phyloP scores from a whole-genome alignment of 2,113 vertebrate species.

The Candoia aspera region DNA sequence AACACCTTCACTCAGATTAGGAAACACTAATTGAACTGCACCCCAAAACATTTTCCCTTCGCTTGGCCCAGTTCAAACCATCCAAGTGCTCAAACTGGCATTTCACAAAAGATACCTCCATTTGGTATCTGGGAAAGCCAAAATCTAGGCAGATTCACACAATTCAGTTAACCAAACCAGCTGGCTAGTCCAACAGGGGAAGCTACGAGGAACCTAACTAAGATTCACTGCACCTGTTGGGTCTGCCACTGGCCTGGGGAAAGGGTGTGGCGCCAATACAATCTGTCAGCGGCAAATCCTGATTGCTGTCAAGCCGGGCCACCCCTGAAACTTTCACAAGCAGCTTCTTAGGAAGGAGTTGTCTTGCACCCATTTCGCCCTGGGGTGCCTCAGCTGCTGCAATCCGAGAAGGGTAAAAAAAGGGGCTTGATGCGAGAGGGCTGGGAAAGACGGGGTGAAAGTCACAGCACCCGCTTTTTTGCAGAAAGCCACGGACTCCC shows the following conservation, averaged over 20 bases:
- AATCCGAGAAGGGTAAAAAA: not conserved
- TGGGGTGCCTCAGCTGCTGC: not conserved
- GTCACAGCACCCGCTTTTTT: not conserved
- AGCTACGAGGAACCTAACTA: not conserved
- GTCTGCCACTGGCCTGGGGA: not conserved
- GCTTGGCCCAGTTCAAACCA: not conserved
- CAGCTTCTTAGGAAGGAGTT: not conserved
- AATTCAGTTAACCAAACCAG: not conserved
- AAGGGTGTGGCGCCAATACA: not conserved
- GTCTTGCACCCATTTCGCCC: not conserved
- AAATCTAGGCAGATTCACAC: not conserved
- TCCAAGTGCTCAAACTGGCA: not conserved
- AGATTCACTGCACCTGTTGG: not conserved
- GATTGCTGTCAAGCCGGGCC: not conserved
- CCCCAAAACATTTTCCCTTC: not conserved
- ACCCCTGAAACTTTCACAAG: not conserved
- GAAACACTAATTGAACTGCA: not conserved
- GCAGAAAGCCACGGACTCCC: not conserved
- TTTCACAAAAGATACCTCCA: not conserved
- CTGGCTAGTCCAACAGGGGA: not conserved
- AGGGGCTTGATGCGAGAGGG: not conserved
- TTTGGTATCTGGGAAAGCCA: not conserved
- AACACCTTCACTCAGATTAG: not conserved
- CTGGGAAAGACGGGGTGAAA: not conserved
- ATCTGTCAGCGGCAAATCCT: not conserved